These are phyloP conservation scores for Augiades crinisus DNA, from an alignment of 2,888 invertebrate genomes.

Conservation along the genomic window DNA sequence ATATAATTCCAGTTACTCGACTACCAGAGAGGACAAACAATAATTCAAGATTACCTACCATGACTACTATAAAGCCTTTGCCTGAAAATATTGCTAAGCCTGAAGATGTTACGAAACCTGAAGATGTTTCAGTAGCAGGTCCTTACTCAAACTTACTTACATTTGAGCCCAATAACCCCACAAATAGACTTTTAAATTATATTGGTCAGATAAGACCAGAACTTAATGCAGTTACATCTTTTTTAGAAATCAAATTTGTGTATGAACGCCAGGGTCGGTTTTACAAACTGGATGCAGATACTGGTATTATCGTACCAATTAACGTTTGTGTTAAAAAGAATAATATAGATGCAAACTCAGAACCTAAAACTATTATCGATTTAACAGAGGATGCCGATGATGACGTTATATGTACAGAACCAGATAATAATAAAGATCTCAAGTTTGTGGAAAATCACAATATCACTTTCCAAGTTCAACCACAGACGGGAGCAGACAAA, in stretches of 20 bases:
- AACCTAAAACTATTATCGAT: conserved; percentile 47
- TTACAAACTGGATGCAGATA: conserved; percentile 57
- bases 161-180: conserved; percentile 3
- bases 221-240: conserved; percentile 46
- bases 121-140: conserved; percentile 3
- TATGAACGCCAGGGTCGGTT: conserved; percentile 50
- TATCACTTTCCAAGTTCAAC: neutral
- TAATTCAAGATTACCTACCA: no score
- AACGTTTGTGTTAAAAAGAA: conserved; percentile 58
- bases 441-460: neutral
- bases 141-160: conserved; percentile 10
- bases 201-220: conserved; percentile 25
- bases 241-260: conserved; percentile 56
- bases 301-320: conserved; percentile 51
- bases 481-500: neutral
- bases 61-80: no score
- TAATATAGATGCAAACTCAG: neutral
- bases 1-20: conserved; percentile 5
- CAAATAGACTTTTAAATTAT: conserved; percentile 12
- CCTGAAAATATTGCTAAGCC: no score
- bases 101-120: no score
- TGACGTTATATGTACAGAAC: neutral
- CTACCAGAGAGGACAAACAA: neutral
- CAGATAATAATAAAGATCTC: neutral
- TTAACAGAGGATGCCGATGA: conserved; percentile 50